Base-by-base conservation (phyloP, 2,113 vertebrate genomes). In the Hypocryptadius cinnamomeus region DNA sequence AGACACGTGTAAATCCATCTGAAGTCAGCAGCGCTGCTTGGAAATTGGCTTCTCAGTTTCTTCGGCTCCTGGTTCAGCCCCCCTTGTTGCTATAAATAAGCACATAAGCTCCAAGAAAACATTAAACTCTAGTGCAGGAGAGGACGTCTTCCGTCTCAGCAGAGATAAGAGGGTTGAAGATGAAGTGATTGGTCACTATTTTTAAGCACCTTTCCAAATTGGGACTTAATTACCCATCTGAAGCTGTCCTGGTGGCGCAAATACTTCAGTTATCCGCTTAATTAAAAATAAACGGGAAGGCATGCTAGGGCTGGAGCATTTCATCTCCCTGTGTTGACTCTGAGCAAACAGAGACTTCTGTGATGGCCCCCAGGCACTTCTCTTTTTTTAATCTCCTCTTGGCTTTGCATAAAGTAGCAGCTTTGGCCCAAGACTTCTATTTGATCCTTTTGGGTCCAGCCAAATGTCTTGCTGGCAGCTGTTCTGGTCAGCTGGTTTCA, bases 121-220 rank as follows among this genome's bases (percentile, higher is more conserved):
- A 5, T 83, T 94, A 51, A 90, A 73, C 56, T 54, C 65, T 44
- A 21, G 89, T 18, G 6, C 51, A 56, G 85, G 71, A 85, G 91
- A 79, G 92, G 84, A 84, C 65, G 13, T 65, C 85, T 85, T 91
- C 60, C 0, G 3, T 68, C 64, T 91, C 79, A 76, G 90, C 60
- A 14, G 90, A 73, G 94, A 94, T 94, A 92, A 93, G 85, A 90
- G 79, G 47, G 13, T 60, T 51, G 79, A 72, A 54, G 74, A 44
- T 59, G 4, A 70, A 73, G n/a, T 56, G 81, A 94, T 89, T 93
- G 94, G 94, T 89, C 60, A 13, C 94, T 96, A 92, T 96, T 96
- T 94, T 95, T 96, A 96, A 95, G 94, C 6, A 3, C 72, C 84
- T 93, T 92, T 92, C 95, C 93, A 93, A 94, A 79, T 4, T 70